Evolutionary conservation across 2,113 vertebrate species (phyloP), one percentile per base, ranked within the genome.

Genomic region (Vireo altiloquus): DNA sequence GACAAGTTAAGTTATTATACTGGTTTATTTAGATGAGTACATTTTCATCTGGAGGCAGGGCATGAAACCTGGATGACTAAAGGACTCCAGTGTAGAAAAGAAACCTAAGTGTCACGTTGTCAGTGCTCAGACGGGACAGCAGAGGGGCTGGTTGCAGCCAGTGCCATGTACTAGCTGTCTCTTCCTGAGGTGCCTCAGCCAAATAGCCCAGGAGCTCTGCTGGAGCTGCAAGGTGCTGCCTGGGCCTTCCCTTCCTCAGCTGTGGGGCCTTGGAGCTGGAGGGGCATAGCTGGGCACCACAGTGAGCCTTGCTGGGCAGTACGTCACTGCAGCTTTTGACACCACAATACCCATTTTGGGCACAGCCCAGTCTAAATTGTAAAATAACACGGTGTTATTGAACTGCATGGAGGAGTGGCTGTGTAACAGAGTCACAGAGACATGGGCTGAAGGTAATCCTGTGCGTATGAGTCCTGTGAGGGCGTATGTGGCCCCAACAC

Each of bases 61-160:
- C 2, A 15, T 0, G 30, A 68, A 46, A 25, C 23, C 28, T 25
- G 33, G 5, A 30, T 40, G 47, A 33, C 9, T 2, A 8, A 2
- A 7, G 6, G 49, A 7, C 30, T 54, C 6, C 12, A 49, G 20
- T 8, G 23, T 23, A 16, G 52, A 24, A 31, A 19, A 50, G 18
- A 72, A 83, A 11, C 6, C 3, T 0, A 0, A 8, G 2, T 37
- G 70, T n/a, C 31, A 9, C 0, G 0, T 9, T 0, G 2, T 16
- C 54, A 18, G 35, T 0, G 0, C 24, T 16, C 44, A 15, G 22
- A 6, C 18, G 19, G 31, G 25, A 9, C 0, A 3, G 15, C 53
- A n/a, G 52, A 59, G 11, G 21, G 9, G 13, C n/a, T 10, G 37
- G 11, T 0, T 33, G 20, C 42, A 66, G 42, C 21, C 76, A 9